Evolutionary conservation across 2,797 vertebrate species (phyloP).

Genomic region (Urosaurus nigricauda): DNA sequence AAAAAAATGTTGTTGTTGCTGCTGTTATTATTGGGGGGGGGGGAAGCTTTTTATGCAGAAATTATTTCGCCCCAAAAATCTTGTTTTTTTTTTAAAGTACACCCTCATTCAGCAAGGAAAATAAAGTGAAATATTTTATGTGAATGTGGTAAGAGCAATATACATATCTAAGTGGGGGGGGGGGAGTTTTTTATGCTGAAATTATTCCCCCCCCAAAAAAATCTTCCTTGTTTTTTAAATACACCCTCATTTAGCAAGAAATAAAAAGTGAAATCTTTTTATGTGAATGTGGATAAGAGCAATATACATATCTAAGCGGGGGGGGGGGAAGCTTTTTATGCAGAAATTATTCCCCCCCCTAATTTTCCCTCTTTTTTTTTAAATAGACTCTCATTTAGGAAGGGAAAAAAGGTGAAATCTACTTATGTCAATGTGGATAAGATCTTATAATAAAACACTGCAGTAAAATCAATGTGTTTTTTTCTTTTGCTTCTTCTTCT

Average conservation of each 20-base stretch:
- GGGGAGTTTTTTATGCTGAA: background rate
- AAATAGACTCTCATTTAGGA: background rate
- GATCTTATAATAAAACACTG: conserved; percentile 36
- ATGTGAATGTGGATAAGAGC: too few relatives aligned
- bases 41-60: too few relatives aligned
- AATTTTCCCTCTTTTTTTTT: background rate
- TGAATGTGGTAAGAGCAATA: too few relatives aligned
- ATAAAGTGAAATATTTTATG: too few relatives aligned
- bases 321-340: background rate
- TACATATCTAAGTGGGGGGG: too few relatives aligned
- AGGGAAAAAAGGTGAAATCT: conserved; percentile 41
- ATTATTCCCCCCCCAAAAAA: too few relatives aligned
- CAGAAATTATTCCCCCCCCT: background rate
- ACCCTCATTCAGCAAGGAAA: too few relatives aligned
- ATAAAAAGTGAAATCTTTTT: background rate
- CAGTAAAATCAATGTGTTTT: conserved; percentile 21
- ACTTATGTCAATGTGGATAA: conserved; percentile 18
- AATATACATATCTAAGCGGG: too few relatives aligned
- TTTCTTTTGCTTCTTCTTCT: background rate
- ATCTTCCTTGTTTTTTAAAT: background rate
- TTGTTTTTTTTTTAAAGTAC: too few relatives aligned
- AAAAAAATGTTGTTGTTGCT: too few relatives aligned
- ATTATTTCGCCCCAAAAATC: too few relatives aligned
- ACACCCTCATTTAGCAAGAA: conserved; percentile 9
- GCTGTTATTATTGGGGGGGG: too few relatives aligned